phyloP scores from a whole-genome alignment of 2,888 invertebrate genomes.

The Patella depressa region DNA sequence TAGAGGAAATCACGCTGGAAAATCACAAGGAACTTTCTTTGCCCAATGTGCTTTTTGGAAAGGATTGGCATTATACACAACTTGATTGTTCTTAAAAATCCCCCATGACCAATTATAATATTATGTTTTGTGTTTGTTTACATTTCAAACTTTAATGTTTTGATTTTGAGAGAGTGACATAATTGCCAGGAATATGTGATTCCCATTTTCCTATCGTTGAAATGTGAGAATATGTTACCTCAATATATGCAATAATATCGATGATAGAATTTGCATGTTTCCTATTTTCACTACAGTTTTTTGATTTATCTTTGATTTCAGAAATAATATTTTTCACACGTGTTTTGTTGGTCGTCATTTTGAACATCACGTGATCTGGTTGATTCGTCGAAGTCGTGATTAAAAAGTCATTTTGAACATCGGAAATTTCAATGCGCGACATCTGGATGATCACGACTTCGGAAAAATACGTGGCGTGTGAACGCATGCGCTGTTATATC shows the following conservation, averaged over 20 bases:
- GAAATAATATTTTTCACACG: conserved; percentile 15
- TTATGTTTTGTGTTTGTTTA: no score
- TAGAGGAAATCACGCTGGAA: no score
- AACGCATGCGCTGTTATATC: conserved; percentile 22
- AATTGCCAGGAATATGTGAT: background rate
- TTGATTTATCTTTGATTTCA: conserved; percentile 49
- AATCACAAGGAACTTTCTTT: no score
- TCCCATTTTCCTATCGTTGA: background rate
- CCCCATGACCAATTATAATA: no score
- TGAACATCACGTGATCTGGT: background rate
- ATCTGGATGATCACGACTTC: background rate
- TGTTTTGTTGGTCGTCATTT: conserved; percentile 4
- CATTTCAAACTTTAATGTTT: no score
- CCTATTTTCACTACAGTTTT: conserved; percentile 46
- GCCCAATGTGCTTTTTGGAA: no score
- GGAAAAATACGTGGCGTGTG: conserved; percentile 13
- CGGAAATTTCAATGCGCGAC: no score
- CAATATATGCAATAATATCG: conserved; percentile 45
- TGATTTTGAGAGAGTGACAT: no score
- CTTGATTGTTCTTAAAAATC: no score
- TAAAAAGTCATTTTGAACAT: no score
- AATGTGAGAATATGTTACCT: conserved; percentile 34
- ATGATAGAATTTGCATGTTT: conserved; percentile 55
- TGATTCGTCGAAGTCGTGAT: no score
- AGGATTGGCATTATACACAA: no score